Evolutionary conservation across 1,140 invertebrate genomes (phyloP).

Genomic region (Apis florea): DNA sequence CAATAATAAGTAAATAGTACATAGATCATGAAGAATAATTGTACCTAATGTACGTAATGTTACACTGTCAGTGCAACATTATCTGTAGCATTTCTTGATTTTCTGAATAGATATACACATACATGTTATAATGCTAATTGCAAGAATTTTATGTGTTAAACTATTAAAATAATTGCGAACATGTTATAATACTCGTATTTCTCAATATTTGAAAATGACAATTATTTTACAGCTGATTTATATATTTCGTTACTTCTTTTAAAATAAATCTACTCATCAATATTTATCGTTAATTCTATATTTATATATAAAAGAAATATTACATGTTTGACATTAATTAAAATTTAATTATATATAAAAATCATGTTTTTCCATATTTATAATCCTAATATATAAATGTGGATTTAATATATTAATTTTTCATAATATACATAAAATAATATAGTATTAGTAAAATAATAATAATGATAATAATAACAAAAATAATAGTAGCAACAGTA

Average conservation of each 20-base stretch:
- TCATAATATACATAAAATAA: constrained; percentile 28
- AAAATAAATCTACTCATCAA: constrained; percentile 33
- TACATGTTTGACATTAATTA: constrained; percentile 20
- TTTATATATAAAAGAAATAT: constrained; percentile 34
- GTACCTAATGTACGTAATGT: constrained; percentile 37
- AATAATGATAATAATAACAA: constrained; percentile 19
- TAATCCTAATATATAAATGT: constrained; percentile 33
- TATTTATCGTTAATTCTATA: constrained; percentile 59
- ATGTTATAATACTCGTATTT: constrained; percentile 34
- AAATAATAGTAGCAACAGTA: constrained; percentile 3
- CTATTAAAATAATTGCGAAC: constrained; percentile 19
- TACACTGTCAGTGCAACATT: constrained; percentile 35
- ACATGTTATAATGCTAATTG: constrained; percentile 13
- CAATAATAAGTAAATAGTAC: constrained; percentile 29
- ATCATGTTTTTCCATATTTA: constrained; percentile 28
- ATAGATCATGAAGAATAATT: constrained; percentile 32
- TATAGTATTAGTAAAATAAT: constrained; percentile 26
- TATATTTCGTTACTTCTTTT: constrained; percentile 59
- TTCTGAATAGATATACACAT: constrained; percentile 11
- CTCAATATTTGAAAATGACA: constrained; percentile 4
- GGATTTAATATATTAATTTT: constrained; percentile 47
- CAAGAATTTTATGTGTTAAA: constrained; percentile 26
- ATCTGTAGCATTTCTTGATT: constrained; percentile 39
- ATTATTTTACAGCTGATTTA: constrained; percentile 58
- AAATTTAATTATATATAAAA: constrained; percentile 4